Evolutionary conservation across 2,888 invertebrate species (phyloP), one percentile per base, ranked within the genome.

Genomic region (Heliconius ethilla): DNA sequence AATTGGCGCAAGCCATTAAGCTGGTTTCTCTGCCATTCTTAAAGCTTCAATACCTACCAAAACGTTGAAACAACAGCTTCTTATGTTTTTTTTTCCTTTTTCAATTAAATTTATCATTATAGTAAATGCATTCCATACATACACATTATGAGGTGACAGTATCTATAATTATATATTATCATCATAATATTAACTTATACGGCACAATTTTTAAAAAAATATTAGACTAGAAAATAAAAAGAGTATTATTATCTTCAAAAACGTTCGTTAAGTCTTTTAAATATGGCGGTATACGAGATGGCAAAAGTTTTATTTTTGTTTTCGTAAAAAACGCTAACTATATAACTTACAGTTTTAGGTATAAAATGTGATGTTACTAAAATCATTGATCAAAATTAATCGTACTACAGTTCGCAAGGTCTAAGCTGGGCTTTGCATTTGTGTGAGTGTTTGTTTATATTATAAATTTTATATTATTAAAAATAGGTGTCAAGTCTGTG

Each of bases 151-250:
- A 40, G 27, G 27, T 74, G 63, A 65, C 29, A 27, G 10, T 40
- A 27, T 62, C 25, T 25, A 74, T 18, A 63, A 63, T 29, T 65
- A 74, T 45, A 74, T 33, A 33, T 33, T 33, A 33, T 33, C 29
- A 37, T 27, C 66, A 37, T 67, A 67, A 69, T 69, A 72, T 72
- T 72, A 72, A 72, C 55, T 37, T 72, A 27, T 40, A 66, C 51
- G 33, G 65, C 72, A 72, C 72, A 72, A 27, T 72, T 45, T 70
- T 69, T 22, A 45, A 40, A 63, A 63, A 40, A 66, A 45, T 55
- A 66, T 22, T 40, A 75, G 81, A 81, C 81, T 81, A 81, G 80
- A 79, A 76, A 76, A 55, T 63, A 78, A 25, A 66, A 76, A 75
- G 79, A 79, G 78, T 79, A 79, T 81, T 78, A 59, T 78, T 29